Evolutionary conservation across 2,888 invertebrate species (phyloP).

Genomic region (Caradrina kadenii): DNA sequence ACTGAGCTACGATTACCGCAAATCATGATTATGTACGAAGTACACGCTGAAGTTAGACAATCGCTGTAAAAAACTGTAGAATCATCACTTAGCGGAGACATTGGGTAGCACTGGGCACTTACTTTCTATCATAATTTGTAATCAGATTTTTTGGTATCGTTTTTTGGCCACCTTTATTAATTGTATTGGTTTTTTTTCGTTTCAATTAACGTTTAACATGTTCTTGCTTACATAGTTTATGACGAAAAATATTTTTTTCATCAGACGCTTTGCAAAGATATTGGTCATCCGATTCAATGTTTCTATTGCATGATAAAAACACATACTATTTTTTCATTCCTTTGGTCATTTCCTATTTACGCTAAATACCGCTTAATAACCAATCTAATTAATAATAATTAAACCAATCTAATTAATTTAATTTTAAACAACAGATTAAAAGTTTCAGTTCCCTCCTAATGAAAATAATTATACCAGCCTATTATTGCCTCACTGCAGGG

Average conservation of each 20-base stretch:
- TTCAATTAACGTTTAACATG: constrained; percentile 9
- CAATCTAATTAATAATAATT: constrained; percentile 28
- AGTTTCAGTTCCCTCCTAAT: not conserved
- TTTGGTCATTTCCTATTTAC: constrained; percentile 40
- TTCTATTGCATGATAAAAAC: constrained; percentile 66
- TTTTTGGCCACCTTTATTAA: constrained; percentile 17
- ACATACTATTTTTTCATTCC: constrained; percentile 63
- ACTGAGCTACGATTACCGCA: constrained; percentile 53
- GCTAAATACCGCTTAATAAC: constrained; percentile 27
- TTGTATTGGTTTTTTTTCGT: constrained; percentile 14
- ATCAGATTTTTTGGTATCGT: constrained; percentile 38
- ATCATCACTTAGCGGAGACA: constrained; percentile 21
- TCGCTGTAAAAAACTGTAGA: constrained; percentile 24
- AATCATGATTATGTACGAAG: constrained; percentile 53
- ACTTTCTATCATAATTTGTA: constrained; percentile 6
- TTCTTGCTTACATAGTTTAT: constrained; percentile 31
- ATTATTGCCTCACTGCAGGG: too few species aligned
- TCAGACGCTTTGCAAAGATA: constrained; percentile 64
- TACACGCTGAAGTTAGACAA: constrained; percentile 28
- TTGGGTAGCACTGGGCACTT: constrained; percentile 29
- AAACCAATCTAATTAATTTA: too few species aligned
- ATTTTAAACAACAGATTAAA: not conserved
- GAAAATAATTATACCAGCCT: too few species aligned
- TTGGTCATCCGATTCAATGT: constrained; percentile 68
- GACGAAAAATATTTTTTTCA: constrained; percentile 46